A percentile compares a stretch with the other conserved stretches of the same genome.
Evolutionary conservation across 2,113 vertebrate genomes (phyloP).

Genomic region (Aphelocoma coerulescens): DNA sequence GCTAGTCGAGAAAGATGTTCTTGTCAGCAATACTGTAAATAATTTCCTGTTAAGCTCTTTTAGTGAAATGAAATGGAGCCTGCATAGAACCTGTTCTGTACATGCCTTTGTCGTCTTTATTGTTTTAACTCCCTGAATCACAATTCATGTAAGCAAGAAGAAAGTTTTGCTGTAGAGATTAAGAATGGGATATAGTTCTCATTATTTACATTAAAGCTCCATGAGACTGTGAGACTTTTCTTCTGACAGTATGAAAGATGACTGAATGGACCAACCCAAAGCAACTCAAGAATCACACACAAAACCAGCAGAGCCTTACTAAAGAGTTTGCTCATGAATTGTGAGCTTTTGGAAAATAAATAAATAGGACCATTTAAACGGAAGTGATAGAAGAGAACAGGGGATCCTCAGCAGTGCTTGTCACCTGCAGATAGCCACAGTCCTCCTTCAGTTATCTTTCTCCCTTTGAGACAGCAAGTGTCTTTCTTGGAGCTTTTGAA

Average conservation of each 20-base stretch:
- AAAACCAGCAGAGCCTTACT: background rate
- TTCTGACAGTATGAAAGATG: background rate
- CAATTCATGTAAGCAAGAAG: background rate
- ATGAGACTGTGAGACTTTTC: background rate
- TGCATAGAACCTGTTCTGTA: background rate
- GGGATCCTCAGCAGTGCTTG: background rate
- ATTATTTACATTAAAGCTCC: background rate
- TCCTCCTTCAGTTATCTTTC: background rate
- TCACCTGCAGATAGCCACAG: accelerated
- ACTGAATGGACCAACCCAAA: background rate
- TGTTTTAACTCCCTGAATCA: background rate
- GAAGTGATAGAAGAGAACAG: background rate
- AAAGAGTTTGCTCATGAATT: background rate
- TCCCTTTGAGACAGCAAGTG: background rate
- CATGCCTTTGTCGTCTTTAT: background rate
- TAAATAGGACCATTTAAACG: background rate
- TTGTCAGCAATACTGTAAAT: background rate
- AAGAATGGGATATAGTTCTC: background rate
- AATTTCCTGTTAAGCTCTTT: background rate
- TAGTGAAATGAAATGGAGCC: background rate
- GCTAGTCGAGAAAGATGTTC: background rate
- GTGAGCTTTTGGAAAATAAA: background rate
- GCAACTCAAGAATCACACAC: background rate
- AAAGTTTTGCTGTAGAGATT: background rate
- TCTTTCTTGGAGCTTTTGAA: background rate